Conservation (phyloP, 2,888 invertebrate species). For the Drosophila eohydei region DNA sequence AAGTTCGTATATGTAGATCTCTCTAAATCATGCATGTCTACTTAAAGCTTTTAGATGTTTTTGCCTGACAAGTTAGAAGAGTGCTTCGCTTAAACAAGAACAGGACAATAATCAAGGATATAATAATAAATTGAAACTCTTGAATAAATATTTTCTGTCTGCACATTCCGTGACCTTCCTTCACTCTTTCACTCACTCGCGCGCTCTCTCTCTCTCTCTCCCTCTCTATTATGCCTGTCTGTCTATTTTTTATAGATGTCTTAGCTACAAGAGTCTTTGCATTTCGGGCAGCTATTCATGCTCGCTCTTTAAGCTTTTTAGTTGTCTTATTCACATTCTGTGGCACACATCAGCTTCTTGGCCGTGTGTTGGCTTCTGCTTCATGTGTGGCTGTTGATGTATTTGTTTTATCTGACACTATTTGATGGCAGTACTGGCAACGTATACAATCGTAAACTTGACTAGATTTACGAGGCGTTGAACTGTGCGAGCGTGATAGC, state of each 20-base stretch:
- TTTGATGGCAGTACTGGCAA: conserved; percentile 51
- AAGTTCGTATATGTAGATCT: background rate
- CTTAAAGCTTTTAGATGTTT: background rate
- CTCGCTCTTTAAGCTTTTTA: conserved; percentile 23
- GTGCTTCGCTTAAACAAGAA: background rate
- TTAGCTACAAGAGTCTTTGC: conserved; percentile 8
- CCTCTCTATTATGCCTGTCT: background rate
- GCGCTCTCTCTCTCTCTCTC: background rate
- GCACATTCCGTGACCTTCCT: background rate
- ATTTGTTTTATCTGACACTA: conserved; percentile 61
- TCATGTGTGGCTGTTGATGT: conserved; percentile 30
- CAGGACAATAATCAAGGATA: conserved; percentile 2
- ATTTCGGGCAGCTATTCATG: conserved; percentile 1
- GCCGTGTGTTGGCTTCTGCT: conserved; percentile 2
- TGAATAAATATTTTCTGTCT: conserved; percentile 6
- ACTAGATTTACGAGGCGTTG: conserved; percentile 67
- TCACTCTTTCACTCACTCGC: background rate
- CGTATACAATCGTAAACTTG: conserved; percentile 49
- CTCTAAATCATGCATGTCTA: background rate
- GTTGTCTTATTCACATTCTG: conserved; percentile 22
- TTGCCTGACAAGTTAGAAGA: background rate
- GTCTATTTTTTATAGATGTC: background rate
- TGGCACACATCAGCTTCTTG: conserved; percentile 36
- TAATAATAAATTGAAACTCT: conserved; percentile 2
- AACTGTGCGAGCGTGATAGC: conserved; percentile 50